phyloP scores from a whole-genome alignment of 2,113 vertebrate genomes.

The Mesitornis unicolor region DNA sequence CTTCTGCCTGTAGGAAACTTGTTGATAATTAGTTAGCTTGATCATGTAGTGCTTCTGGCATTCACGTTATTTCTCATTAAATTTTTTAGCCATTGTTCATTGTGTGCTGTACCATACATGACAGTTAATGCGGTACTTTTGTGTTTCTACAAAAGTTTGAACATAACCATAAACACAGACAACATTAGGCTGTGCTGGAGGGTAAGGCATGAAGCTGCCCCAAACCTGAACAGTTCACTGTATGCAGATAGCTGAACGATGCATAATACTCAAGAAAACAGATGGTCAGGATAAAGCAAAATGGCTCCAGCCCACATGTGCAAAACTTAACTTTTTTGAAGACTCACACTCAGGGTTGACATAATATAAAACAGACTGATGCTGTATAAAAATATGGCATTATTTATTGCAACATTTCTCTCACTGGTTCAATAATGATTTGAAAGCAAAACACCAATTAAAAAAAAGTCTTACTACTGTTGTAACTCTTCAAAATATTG shows the following conservation, averaged over 20 bases:
- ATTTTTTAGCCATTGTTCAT: not conserved
- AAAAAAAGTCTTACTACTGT: not conserved
- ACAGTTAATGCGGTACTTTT: not conserved
- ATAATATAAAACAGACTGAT: slow-evolving; percentile 21
- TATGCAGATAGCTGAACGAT: not conserved
- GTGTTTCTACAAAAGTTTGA: not conserved
- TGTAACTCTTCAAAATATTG: slow-evolving; percentile 19
- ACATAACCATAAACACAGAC: not conserved
- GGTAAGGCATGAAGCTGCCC: not conserved
- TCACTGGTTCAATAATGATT: slow-evolving; percentile 14
- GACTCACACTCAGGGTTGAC: not conserved
- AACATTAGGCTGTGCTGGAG: not conserved
- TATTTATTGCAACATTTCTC: slow-evolving; percentile 12
- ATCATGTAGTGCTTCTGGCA: not conserved
- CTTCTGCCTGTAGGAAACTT: not conserved
- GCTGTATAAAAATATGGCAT: not conserved
- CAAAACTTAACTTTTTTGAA: not conserved
- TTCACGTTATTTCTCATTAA: not conserved
- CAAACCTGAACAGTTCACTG: not conserved
- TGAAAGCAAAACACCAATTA: slow-evolving; percentile 30
- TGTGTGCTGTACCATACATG: not conserved
- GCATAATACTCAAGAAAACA: not conserved
- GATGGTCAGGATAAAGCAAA: not conserved
- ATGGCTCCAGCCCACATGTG: not conserved
- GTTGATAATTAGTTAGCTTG: not conserved